Base-by-base conservation (phyloP, 2,113 vertebrate genomes). In the Lota lota region DNA sequence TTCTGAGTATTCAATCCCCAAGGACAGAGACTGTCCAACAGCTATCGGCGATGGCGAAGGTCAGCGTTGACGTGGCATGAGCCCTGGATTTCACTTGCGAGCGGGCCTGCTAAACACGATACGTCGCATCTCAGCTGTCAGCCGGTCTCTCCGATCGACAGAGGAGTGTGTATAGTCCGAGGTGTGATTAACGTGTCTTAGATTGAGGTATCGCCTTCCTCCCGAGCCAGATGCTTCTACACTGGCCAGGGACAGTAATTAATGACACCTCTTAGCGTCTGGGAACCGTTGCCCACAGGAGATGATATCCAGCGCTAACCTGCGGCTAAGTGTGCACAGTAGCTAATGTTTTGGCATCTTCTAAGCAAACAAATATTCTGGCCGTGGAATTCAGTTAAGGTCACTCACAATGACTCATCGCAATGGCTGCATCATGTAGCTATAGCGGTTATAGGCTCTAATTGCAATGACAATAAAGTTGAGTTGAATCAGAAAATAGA, bases 111-210 rank as follows among this genome's bases (percentile, higher is more conserved):
- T 73, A 28, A 78, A 85, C 21, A 64, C 63, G 84, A 87, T 80
- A 81, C 78, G 73, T 64, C 68, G 69, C 67, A 70, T 54, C 79
- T 77, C 75, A 70, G 40, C 83, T 75, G 72, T 79, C 76, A 79
- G 81, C 72, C 76, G 82, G 71, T 86, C 88, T 83, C 80, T 15
- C 18, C 62, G 61, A 68, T 56, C 68, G 40, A 47, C 40, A 14
- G 40, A 47, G 40, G 77, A 77, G 69, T 63, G 74, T 64, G 72
- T 73, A 86, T 84, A 88, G 89, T 88, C 83, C 84, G 89, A 93
- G 78, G 93, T 94, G 94, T 94, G 95, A 95, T 96, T 95, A 95
- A 95, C 93, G 92, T 79, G 89, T 87, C 81, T 82, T 87, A 91
- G 91, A 91, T 80, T 84, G 88, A 83, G 75, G 88, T 92, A 90